phyloP scores from a whole-genome alignment of 1,140 invertebrate species.

The Cotesia typhae region DNA sequence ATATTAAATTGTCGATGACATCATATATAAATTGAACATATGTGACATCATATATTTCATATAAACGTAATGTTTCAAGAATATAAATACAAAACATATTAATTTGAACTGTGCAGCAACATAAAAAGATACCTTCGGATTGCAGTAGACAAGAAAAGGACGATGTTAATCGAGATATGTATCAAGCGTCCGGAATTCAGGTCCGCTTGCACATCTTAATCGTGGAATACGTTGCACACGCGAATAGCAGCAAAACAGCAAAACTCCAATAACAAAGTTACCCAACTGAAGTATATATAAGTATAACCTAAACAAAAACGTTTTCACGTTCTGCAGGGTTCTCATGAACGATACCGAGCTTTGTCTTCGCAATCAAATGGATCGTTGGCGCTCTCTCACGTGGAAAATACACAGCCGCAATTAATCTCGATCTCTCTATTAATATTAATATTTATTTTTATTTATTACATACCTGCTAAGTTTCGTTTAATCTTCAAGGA shows the following conservation, averaged over 20 bases:
- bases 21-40: too few species aligned
- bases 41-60: too few species aligned
- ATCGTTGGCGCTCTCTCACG: background rate
- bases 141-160: conserved; percentile 20
- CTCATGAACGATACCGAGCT: background rate
- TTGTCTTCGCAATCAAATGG: background rate
- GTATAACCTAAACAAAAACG: background rate
- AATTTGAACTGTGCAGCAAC: background rate
- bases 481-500: conserved; percentile 42
- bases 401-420: background rate
- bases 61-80: too few species aligned
- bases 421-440: background rate
- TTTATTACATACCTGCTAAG: conserved; percentile 38
- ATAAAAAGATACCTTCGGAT: background rate
- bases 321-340: conserved; percentile 13
- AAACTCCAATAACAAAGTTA: too few species aligned
- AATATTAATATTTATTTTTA: background rate
- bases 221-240: conserved; percentile 31
- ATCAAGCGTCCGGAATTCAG: conserved; percentile 42
- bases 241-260: background rate
- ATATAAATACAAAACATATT: too few species aligned
- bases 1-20: too few species aligned
- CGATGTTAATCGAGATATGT: conserved; percentile 44
- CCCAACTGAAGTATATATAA: too few species aligned
- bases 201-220: conserved; percentile 42